These are phyloP conservation scores for Papilio polyxenes DNA, from an alignment of 1,140 invertebrate genomes.

Conservation along the genomic window DNA sequence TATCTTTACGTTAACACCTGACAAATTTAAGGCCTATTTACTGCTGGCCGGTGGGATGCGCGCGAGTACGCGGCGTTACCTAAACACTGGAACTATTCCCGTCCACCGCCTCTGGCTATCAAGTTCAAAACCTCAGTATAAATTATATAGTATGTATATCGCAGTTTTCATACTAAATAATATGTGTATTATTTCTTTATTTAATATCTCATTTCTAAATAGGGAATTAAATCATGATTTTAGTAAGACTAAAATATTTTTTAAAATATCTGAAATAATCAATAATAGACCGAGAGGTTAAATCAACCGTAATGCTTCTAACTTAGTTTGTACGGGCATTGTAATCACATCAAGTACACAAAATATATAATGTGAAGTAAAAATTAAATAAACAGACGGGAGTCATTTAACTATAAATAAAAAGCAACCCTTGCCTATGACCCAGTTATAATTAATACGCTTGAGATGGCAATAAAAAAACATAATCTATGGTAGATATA, in stretches of 20 bases:
- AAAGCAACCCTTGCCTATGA: background rate
- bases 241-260: too few species aligned
- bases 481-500: background rate
- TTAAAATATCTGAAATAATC: too few species aligned
- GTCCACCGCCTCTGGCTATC: background rate
- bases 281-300: too few species aligned
- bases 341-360: background rate
- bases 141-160: background rate
- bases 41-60: background rate
- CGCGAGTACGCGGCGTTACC: background rate
- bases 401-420: background rate
- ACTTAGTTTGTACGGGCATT: background rate
- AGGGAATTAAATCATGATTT: too few species aligned
- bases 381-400: background rate
- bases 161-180: background rate
- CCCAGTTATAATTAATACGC: constrained; percentile 5
- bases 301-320: too few species aligned
- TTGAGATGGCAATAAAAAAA: constrained; percentile 11
- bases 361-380: background rate
- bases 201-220: too few species aligned
- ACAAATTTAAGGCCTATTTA: constrained; percentile 32
- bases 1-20: constrained; percentile 24
- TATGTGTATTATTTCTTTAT: too few species aligned
- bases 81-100: constrained; percentile 30
- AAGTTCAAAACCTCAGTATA: constrained; percentile 7